A percentile compares a stretch with the other conserved stretches of the same genome.
phyloP scores from a whole-genome alignment of 1,140 invertebrate species.

The Hirudo medicinalis region DNA sequence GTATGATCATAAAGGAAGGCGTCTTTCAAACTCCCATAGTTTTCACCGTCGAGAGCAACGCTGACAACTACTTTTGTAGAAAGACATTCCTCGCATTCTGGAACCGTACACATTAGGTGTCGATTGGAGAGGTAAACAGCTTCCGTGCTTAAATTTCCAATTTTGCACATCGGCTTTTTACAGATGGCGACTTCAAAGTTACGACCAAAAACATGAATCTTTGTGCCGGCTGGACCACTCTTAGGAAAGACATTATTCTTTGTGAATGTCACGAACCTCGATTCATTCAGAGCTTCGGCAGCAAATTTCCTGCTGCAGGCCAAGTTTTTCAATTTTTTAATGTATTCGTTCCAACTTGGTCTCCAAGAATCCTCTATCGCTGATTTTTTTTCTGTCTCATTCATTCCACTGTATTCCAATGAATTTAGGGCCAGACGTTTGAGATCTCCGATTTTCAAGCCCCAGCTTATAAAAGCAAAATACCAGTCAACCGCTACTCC shows the following conservation, averaged over 20 bases:
- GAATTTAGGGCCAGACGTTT: constrained; percentile 27
- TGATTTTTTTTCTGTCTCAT: constrained; percentile 20
- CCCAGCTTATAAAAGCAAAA: constrained; percentile 29
- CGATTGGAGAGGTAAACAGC: constrained; percentile 22
- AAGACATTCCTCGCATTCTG: background rate
- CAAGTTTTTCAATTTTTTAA: constrained; percentile 22
- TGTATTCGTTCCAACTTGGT: constrained; percentile 24
- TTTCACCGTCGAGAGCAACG: constrained; percentile 1
- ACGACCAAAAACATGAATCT: constrained; percentile 26
- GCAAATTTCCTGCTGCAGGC: constrained; percentile 23
- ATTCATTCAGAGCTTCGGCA: background rate
- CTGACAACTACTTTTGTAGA: background rate
- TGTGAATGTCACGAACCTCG: background rate
- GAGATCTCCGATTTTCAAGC: constrained; percentile 28
- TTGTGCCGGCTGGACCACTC: constrained; percentile 18
- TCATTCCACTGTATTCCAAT: constrained; percentile 26
- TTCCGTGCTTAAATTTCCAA: background rate
- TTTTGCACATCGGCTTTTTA: constrained; percentile 21
- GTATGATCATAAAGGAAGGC: too few species aligned
- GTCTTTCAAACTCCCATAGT: background rate
- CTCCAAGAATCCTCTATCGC: constrained; percentile 26
- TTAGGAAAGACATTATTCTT: constrained; percentile 22
- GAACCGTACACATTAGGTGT: constrained; percentile 14
- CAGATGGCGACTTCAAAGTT: constrained; percentile 25
- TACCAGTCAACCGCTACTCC: constrained; percentile 31